These are phyloP conservation scores for Pheosia gnoma DNA, from an alignment of 2,888 invertebrate species.

Conservation along the genomic window DNA sequence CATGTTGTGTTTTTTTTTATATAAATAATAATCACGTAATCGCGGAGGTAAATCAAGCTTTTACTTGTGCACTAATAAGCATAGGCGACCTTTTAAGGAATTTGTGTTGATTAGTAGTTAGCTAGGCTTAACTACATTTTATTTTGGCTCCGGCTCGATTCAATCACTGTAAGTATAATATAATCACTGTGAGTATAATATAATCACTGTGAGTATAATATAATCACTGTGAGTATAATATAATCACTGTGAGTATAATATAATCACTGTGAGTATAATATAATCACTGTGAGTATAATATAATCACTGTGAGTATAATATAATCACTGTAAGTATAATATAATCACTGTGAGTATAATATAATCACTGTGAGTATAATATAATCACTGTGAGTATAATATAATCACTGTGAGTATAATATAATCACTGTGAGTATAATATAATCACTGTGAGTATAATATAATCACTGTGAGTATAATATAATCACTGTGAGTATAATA, in stretches of 20 bases:
- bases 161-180: slow-evolving; percentile 19
- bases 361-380: slow-evolving; percentile 17
- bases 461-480: slow-evolving; percentile 17
- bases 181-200: slow-evolving; percentile 19
- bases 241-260: slow-evolving; percentile 17
- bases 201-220: slow-evolving; percentile 17
- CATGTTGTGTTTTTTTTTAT: no score
- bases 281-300: slow-evolving; percentile 17
- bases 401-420: slow-evolving; percentile 17
- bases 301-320: slow-evolving; percentile 17
- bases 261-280: slow-evolving; percentile 17
- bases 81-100: no score
- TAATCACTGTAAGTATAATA: slow-evolving; percentile 17
- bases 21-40: no score
- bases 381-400: slow-evolving; percentile 17
- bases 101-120: no score
- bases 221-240: slow-evolving; percentile 17
- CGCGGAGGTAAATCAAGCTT: no score
- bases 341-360: slow-evolving; percentile 17
- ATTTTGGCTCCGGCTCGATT: not conserved
- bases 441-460: slow-evolving; percentile 17
- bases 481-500: slow-evolving; percentile 19
- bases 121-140: no score
- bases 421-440: slow-evolving; percentile 17
- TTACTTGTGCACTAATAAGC: no score